phyloP scores from a whole-genome alignment of 2,113 vertebrate genomes.

The Ranitomeya imitator region DNA sequence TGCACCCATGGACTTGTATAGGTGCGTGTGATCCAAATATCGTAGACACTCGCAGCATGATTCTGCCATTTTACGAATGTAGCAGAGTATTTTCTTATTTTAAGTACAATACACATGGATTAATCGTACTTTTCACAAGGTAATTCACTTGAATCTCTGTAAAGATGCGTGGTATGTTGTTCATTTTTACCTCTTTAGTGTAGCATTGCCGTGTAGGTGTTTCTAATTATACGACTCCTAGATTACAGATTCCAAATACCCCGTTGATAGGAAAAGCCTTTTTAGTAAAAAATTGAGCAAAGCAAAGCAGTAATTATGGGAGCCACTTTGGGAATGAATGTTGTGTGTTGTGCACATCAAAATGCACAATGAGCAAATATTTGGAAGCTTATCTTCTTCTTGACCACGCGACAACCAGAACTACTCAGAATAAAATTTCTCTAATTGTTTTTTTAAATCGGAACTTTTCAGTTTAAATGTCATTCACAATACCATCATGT shows the following conservation, averaged over 20 bases:
- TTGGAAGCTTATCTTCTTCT: not conserved
- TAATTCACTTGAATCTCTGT: not conserved
- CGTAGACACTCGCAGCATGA: no score
- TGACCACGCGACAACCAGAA: not conserved
- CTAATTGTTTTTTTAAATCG: not conserved
- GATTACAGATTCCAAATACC: conserved; percentile 66
- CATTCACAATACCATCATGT: not conserved
- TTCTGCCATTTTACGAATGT: not conserved
- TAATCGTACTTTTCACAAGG: not conserved
- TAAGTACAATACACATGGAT: not conserved
- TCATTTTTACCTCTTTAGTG: conserved; percentile 7
- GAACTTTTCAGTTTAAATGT: not conserved
- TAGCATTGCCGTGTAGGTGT: conserved; percentile 65
- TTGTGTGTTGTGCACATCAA: conserved; percentile 32
- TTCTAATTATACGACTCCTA: conserved; percentile 68
- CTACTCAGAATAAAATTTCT: not conserved
- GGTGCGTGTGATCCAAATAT: no score
- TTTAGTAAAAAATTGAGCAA: conserved; percentile 61
- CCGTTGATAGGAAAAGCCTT: conserved; percentile 65
- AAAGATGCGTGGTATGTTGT: not conserved
- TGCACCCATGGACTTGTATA: no score
- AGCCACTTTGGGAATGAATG: conserved; percentile 62
- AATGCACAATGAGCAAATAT: conserved; percentile 56
- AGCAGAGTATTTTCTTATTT: not conserved
- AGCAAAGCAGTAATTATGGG: conserved; percentile 68